A percentile compares a stretch with the other conserved stretches of the same genome.
Conservation (phyloP, 37 sponge, comb jelly and placozoan genomes). For the Bolinopsis microptera region DNA sequence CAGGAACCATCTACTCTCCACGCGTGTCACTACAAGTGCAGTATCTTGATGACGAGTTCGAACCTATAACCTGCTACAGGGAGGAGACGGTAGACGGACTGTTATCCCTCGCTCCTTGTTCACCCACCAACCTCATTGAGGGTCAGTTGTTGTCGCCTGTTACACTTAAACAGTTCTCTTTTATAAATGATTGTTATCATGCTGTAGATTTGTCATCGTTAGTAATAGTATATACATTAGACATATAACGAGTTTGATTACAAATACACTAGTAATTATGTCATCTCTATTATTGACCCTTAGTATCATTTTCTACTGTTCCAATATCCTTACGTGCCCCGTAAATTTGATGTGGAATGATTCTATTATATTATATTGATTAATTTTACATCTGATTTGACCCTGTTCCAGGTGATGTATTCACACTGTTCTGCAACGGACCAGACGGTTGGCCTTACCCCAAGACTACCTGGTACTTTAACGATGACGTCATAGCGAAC, state of each 20-base stretch:
- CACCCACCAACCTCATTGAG: neutral
- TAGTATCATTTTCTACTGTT: no score
- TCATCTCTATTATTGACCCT: neutral
- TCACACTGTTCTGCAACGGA: conserved; percentile 9
- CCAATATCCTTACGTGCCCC: no score
- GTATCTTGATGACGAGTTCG: conserved; percentile 21
- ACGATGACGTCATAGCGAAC: neutral
- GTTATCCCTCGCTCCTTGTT: neutral
- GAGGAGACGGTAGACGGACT: neutral
- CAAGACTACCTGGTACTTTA: conserved; percentile 60
- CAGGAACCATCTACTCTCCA: conserved; percentile 33
- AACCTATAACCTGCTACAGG: conserved; percentile 28
- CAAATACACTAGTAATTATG: neutral
- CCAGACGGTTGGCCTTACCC: conserved; percentile 62
- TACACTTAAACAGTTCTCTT: no score
- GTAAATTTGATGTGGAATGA: no score
- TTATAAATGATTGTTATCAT: no score
- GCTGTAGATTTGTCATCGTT: no score
- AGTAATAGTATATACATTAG: no score
- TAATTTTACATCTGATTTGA: no score
- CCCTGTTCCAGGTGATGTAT: conserved; percentile 28
- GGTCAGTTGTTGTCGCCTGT: no score
- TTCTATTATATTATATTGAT: no score
- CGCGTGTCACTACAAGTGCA: conserved; percentile 40
- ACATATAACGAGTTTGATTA: no score